Conservation (phyloP, 2,797 vertebrate genomes). For the Aratinga solstitialis region DNA sequence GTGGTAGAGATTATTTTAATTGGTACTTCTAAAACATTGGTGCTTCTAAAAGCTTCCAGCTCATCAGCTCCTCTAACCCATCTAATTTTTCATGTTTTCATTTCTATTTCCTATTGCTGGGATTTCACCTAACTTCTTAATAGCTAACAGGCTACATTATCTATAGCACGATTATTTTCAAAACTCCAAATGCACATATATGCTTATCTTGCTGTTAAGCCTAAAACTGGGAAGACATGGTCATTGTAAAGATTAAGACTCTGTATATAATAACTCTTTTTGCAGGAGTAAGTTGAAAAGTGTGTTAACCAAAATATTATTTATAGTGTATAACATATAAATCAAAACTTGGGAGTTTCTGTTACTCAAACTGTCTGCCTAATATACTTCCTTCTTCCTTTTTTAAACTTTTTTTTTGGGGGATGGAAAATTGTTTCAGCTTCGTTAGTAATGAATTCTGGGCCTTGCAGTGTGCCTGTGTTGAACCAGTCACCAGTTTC, state of each 20-base stretch:
- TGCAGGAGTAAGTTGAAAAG: neutral
- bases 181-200: neutral
- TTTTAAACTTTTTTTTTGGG: neutral
- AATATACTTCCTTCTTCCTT: conserved; percentile 7
- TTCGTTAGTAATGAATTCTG: neutral
- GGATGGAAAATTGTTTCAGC: neutral
- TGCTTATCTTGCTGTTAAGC: neutral
- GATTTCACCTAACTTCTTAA: neutral
- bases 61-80: neutral
- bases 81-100: neutral
- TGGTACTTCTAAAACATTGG: neutral
- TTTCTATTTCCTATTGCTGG: neutral
- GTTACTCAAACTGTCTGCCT: neutral
- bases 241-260: neutral
- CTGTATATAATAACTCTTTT: neutral
- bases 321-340: neutral
- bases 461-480: neutral
- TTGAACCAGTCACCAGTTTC: neutral
- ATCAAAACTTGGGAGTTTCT: neutral
- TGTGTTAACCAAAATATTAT: neutral
- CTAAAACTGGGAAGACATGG: neutral
- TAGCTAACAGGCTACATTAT: neutral
- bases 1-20: neutral
- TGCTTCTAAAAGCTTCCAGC: neutral
- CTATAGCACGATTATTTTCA: neutral